phyloP scores from a whole-genome alignment of 2,797 vertebrate genomes.

The Tinamus major region DNA sequence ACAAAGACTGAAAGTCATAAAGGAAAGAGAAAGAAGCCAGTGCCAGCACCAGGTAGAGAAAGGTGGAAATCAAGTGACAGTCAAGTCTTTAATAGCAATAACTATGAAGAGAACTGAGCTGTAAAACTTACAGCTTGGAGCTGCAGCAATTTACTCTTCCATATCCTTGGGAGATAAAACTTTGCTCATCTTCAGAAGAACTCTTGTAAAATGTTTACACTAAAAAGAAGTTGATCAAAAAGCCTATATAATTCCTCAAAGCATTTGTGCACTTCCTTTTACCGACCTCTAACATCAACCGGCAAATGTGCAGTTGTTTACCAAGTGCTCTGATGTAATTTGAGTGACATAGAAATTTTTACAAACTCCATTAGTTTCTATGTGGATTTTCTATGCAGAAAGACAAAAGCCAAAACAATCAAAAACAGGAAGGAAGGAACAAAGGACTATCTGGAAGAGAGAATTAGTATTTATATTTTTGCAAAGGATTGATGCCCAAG shows the following conservation, averaged over 20 bases:
- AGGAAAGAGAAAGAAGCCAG: slow-evolving; percentile 6
- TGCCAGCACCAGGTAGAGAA: neutral
- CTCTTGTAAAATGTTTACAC: neutral
- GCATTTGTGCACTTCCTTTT: slow-evolving; percentile 22
- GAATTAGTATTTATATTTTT: neutral
- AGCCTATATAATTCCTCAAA: slow-evolving; percentile 3
- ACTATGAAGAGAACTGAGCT: neutral
- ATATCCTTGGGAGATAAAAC: neutral
- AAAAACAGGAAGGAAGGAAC: neutral
- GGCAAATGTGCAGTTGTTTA: neutral
- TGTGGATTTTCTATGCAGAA: neutral
- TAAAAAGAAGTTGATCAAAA: slow-evolving; percentile 34
- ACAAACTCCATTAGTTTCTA: neutral
- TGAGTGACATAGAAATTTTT: neutral
- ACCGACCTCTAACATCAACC: neutral
- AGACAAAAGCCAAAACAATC: neutral
- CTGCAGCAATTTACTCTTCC: slow-evolving; percentile 17
- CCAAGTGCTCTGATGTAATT: neutral
- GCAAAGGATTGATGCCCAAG: neutral
- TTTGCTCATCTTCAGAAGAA: slow-evolving; percentile 7
- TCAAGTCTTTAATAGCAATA: slow-evolving; percentile 34
- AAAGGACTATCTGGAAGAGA: neutral
- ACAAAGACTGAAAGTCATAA: neutral
- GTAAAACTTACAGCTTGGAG: neutral
- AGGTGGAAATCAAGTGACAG: slow-evolving; percentile 39